Base-by-base conservation (phyloP, 2,888 invertebrate genomes). In the Zaprionus lineosus region DNA sequence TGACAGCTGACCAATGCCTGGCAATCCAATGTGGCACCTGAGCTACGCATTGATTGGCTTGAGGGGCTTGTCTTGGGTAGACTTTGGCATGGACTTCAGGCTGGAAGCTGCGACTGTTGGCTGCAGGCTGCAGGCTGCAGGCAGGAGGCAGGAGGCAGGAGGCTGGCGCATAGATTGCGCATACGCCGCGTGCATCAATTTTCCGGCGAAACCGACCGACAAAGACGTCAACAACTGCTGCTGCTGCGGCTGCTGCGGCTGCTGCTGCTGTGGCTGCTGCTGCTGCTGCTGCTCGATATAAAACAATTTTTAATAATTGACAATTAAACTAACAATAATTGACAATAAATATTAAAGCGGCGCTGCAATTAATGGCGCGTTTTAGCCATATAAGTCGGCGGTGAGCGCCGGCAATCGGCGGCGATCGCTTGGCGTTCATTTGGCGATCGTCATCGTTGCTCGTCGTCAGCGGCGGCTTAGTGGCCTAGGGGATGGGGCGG, bases 291-390 rank as follows among this genome's bases (percentile, higher is more conserved):
- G 16, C 4, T 34, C 43, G 43, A 56, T 51, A 41, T 56, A 15
- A 56, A 55, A 63, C 58, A 55, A 64, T 73, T 72, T 81, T 78
- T 83, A 84, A 84, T 82, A 82, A 82, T 82, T 82, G 81, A 83
- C 81, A 82, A 84, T 82, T 83, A 83, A 84, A 67, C 68, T 73
- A 75, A 67, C 79, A 79, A 83, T 82, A 82, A 82, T 82, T 82
- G 81, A 84, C 81, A 82, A 83, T 79, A 84, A 78, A 82, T 79
- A 78, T 83, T 78, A 77, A 74, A 81, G 74, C 73, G 28, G 46
- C 64, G 58, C 59, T 50, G 64, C 79, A 84, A 84, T 82, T 83
- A 84, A 82, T 79, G 81, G 68, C 83, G 66, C 81, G 64, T 79
- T 73, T 82, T 73, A 73, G 76, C 81, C 81, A 82, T 84, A 81